phyloP scores from a whole-genome alignment of 2,113 vertebrate genomes.

The Mixornis gularis region DNA sequence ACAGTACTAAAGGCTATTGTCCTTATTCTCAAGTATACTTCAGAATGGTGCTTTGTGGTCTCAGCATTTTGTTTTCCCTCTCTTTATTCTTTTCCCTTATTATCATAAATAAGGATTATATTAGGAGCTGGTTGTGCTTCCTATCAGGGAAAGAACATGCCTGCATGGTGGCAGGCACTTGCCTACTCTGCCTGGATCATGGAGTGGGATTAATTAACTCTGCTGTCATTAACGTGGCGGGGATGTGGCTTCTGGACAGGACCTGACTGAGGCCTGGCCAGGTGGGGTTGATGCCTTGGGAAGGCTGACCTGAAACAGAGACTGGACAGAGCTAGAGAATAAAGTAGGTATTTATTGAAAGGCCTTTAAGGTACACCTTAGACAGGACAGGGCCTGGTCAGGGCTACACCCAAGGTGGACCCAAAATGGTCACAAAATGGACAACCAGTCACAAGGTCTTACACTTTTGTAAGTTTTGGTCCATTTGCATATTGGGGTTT shows the following conservation, averaged over 20 bases:
- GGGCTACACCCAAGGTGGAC: not conserved
- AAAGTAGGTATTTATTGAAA: not conserved
- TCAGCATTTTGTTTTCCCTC: not conserved
- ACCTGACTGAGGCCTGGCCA: not conserved
- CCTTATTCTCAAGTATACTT: not conserved
- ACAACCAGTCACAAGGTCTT: fast-evolving
- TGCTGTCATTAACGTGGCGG: not conserved
- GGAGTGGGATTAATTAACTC: not conserved
- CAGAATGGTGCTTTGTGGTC: not conserved
- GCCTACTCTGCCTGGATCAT: not conserved
- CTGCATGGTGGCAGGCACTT: not conserved
- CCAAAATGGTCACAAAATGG: not conserved
- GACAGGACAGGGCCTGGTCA: not conserved
- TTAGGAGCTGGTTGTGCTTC: not conserved
- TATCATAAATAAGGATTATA: not conserved
- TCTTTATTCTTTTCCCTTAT: not conserved
- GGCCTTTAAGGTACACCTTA: not conserved
- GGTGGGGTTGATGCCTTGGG: not conserved
- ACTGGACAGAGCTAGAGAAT: not conserved
- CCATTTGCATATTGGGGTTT: not conserved
- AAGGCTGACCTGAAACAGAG: not conserved
- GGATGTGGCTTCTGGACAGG: not conserved
- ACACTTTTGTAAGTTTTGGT: not conserved
- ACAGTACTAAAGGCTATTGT: not conserved
- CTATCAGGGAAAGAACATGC: not conserved